Base-by-base conservation (phyloP, 2,113 vertebrate genomes). In the Antechinus flavipes region DNA sequence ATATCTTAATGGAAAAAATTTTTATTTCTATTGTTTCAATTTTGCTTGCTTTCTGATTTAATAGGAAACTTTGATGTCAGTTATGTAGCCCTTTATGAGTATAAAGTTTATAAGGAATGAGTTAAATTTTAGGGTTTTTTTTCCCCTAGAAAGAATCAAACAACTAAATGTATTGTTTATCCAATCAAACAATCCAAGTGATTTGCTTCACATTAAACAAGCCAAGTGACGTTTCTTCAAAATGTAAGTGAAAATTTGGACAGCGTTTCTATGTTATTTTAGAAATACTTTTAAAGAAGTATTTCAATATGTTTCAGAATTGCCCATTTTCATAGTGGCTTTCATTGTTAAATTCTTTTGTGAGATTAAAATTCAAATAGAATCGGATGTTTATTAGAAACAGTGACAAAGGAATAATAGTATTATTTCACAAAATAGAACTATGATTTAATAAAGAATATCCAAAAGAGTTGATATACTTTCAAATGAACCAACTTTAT, bases 381-480 rank as follows among this genome's bases (percentile, higher is more conserved):
- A 93, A 90, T 42, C 30, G 93, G 9, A 68, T 94, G 76, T 93
- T 91, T 7, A 7, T 19, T 47, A 53, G 94, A 56, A 89, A 76
- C 5, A 76, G 30, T 76, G 14, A 84, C 12, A 54, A 26, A 16
- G 42, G 7, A 84, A 84, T 84, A 8, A 19, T 84, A 84, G 6
- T 84, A 84, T 84, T 19, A 84, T 84, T 84, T 84, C n/a, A 42
- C 68, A 84, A 84, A 42, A 16, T 23, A 84, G 68, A 84, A 23
- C 68, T 84, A 42, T 5, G 35, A 76, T 84, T 84, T 84, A 84
- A 16, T 84, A 84, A 84, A 84, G 68, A 84, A 4, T 84, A 42
- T 84, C n/a, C n/a, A 42, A 16, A 68, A 84, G 68, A 84, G n/a
- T n/a, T 84, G n/a, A 84, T 42, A 42, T 7, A 84, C 42, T 84